A percentile compares a stretch with the other conserved stretches of the same genome.
Evolutionary conservation across 2,888 invertebrate species (phyloP).

Genomic region (Amphipyra berbera): DNA sequence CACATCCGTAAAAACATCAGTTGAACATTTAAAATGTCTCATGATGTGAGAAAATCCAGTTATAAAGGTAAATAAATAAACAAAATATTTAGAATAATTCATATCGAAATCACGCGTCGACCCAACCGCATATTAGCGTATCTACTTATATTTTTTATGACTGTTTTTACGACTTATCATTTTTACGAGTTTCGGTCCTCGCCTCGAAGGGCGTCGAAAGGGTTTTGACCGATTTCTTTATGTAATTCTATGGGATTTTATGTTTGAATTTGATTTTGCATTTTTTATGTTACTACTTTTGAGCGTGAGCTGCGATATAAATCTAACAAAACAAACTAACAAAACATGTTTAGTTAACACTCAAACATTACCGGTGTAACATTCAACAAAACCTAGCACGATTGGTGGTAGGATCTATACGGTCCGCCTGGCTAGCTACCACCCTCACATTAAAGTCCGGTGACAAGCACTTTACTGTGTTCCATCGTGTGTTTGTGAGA

Average conservation of each 20-base stretch:
- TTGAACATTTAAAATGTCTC: constrained; percentile 2
- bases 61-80: constrained; percentile 31
- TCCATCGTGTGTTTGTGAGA: too few relatives aligned
- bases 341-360: too few relatives aligned
- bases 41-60: constrained; percentile 11
- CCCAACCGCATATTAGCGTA: constrained; percentile 43
- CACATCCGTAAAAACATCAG: background rate
- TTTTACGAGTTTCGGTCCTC: constrained; percentile 68
- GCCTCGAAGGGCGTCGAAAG: constrained; percentile 36
- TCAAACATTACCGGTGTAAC: too few relatives aligned
- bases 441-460: too few relatives aligned
- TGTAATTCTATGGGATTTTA: constrained; percentile 46
- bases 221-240: constrained; percentile 61
- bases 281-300: constrained; percentile 15
- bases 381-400: too few relatives aligned
- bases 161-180: constrained; percentile 71
- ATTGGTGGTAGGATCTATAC: too few relatives aligned
- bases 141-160: constrained; percentile 66
- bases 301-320: background rate
- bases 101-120: constrained; percentile 31
- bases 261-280: constrained; percentile 28
- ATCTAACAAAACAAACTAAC: too few relatives aligned
- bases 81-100: constrained; percentile 42
- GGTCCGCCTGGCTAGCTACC: too few relatives aligned
- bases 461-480: too few relatives aligned